These are phyloP conservation scores for Heliconius nattereri DNA, from an alignment of 1,140 invertebrate genomes.

Conservation along the genomic window DNA sequence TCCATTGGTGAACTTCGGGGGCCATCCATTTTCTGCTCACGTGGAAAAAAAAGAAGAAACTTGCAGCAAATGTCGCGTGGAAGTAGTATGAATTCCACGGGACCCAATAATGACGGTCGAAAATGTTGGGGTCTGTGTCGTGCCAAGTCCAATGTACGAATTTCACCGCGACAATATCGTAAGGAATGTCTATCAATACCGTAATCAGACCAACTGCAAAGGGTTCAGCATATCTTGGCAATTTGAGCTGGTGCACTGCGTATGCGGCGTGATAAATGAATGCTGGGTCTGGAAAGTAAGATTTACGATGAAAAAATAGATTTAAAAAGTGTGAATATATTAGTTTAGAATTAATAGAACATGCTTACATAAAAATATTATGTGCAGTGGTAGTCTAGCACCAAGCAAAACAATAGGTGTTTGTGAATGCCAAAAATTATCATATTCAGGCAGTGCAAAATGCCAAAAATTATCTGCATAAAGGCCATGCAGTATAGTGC, in stretches of 20 bases:
- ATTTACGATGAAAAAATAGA: not conserved
- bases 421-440: slow-evolving; percentile 92
- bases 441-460: slow-evolving; percentile 76
- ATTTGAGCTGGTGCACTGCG: slow-evolving; percentile 84
- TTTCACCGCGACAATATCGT: slow-evolving; percentile 90
- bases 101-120: slow-evolving; percentile 90
- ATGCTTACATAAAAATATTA: slow-evolving; percentile 87
- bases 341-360: slow-evolving; percentile 17
- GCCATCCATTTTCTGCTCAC: slow-evolving; percentile 81
- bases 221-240: slow-evolving; percentile 86
- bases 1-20: slow-evolving; percentile 79
- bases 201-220: slow-evolving; percentile 88
- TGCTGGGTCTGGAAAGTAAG: slow-evolving; percentile 84
- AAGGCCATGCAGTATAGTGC: slow-evolving; percentile 85
- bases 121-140: slow-evolving; percentile 91
- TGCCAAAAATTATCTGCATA: slow-evolving; percentile 91
- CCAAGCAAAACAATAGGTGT: slow-evolving; percentile 87
- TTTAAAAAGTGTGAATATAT: not conserved
- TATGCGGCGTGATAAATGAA: slow-evolving; percentile 88
- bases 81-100: slow-evolving; percentile 91
- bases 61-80: slow-evolving; percentile 87
- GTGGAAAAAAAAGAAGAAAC: slow-evolving; percentile 87
- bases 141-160: slow-evolving; percentile 93
- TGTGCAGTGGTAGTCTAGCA: slow-evolving; percentile 85
- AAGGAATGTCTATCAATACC: slow-evolving; percentile 89